Evolutionary conservation across 2,888 invertebrate species (phyloP).

Genomic region (Pseudococcus viburni): DNA sequence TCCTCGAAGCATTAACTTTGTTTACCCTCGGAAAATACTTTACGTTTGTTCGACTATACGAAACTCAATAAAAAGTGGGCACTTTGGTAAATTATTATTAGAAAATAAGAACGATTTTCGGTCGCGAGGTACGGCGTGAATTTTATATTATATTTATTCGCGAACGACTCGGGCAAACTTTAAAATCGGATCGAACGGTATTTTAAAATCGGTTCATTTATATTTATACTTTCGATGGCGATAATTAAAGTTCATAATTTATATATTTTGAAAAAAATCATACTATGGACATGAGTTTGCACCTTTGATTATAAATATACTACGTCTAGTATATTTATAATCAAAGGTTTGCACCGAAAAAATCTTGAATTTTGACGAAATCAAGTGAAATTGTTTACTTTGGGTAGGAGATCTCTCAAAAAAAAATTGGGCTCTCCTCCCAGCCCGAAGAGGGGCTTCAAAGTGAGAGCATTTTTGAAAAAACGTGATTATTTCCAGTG

Average conservation of each 20-base stretch:
- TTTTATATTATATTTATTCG: not conserved
- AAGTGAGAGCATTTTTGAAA: too few species aligned
- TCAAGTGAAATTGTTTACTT: too few species aligned
- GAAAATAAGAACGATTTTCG: slow-evolving; percentile 21
- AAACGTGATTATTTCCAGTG: too few species aligned
- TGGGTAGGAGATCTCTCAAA: too few species aligned
- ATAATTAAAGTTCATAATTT: slow-evolving; percentile 22
- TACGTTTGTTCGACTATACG: slow-evolving; percentile 25
- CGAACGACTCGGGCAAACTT: not conserved
- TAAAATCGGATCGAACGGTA: not conserved
- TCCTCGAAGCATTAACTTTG: slow-evolving; percentile 51
- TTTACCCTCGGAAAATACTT: slow-evolving; percentile 48
- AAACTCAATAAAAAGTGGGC: slow-evolving; percentile 41
- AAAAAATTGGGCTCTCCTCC: too few species aligned
- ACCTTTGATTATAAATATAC: too few species aligned
- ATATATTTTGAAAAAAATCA: not conserved
- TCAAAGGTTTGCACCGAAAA: too few species aligned
- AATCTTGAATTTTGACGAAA: too few species aligned
- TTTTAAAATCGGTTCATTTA: slow-evolving; percentile 10
- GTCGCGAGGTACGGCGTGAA: not conserved
- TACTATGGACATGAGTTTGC: too few species aligned
- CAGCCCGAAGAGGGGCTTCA: too few species aligned
- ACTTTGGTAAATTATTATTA: slow-evolving; percentile 39
- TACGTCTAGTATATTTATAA: too few species aligned
- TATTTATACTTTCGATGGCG: not conserved